Base-by-base conservation (phyloP, 2,797 vertebrate species). In the Coilia nasus region DNA sequence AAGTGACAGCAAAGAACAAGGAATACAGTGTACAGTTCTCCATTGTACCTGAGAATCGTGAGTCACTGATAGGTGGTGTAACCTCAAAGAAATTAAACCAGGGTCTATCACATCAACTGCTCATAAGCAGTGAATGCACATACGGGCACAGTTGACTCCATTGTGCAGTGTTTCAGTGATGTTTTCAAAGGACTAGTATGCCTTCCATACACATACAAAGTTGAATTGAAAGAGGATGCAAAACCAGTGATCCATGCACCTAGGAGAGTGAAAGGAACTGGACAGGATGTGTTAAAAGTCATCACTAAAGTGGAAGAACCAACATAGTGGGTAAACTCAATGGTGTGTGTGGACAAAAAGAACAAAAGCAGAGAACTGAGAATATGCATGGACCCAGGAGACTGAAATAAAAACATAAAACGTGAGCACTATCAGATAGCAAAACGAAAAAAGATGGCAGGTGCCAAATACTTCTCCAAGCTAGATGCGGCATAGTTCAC, bases 251-350 rank as follows among this genome's bases (percentile, higher is more conserved):
- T 81, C 1, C 81, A 87, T 2, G 10, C 82, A 44, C 44, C 86
- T 19, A 82, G 46, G 10, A 44, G 54, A n/a, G n/a, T 87, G 85
- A 14, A 23, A 86, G 3, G 82, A 87, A 35, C 64, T 85, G 12
- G 56, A 87, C 50, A 82, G 62, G 6, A 87, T 87, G 80, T 82
- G 59, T 15, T 82, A 21, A 35, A 56, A 10, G 35, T 41, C 2
- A 88, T 87, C 9, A 50, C 75, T n/a, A 83, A 56, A 81, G 57
- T 83, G 15, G 59, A 87, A 46, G 81, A 86, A 7, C 67, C 83
- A 41, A 84, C 92, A 90, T 91, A 92, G 86, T 84, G 85, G 85
- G 84, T 88, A 19, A 67, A 81, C 88, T 60, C 9, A 6, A 59
- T 85, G 84, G 60, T 71, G 2, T 2, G 2, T 41, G 35, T 41